phyloP scores from a whole-genome alignment of 2,113 vertebrate genomes.

The Brachyhypopomus gauderio region DNA sequence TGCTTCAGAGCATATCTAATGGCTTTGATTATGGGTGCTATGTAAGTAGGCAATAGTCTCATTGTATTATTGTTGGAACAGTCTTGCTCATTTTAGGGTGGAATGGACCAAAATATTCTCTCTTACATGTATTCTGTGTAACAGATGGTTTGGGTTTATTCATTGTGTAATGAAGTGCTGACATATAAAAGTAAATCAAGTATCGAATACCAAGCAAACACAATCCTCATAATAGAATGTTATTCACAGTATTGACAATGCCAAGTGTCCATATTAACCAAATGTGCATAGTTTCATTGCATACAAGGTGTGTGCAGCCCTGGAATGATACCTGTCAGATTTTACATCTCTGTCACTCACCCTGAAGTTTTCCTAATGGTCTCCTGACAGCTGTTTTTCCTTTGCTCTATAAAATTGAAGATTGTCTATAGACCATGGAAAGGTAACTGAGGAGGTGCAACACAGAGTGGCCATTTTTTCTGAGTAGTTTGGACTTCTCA shows the following conservation, averaged over 20 bases:
- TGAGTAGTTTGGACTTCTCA: slow-evolving; percentile 16
- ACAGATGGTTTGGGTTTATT: slow-evolving; percentile 71
- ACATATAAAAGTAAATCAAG: slow-evolving; percentile 52
- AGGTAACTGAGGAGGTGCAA: slow-evolving; percentile 33
- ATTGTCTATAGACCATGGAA: slow-evolving; percentile 45
- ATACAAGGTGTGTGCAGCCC: neutral
- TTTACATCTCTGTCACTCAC: slow-evolving; percentile 2
- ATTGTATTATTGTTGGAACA: slow-evolving; percentile 36
- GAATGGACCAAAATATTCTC: slow-evolving; percentile 58
- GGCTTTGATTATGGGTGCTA: slow-evolving; percentile 23
- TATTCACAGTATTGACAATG: slow-evolving; percentile 47
- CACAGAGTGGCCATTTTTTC: slow-evolving; percentile 14
- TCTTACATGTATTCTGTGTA: slow-evolving; percentile 62
- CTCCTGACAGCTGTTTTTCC: slow-evolving; percentile 27
- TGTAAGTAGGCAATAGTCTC: slow-evolving; percentile 1
- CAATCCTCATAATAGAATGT: slow-evolving; percentile 63
- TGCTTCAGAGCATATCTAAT: neutral
- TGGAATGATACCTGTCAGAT: neutral
- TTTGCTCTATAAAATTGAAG: slow-evolving; percentile 5
- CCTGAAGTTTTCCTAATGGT: slow-evolving; percentile 21
- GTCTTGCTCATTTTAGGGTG: slow-evolving; percentile 57
- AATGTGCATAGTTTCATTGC: slow-evolving; percentile 24
- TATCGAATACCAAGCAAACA: slow-evolving; percentile 52
- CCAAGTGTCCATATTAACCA: slow-evolving; percentile 38
- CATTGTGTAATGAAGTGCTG: slow-evolving; percentile 56